Evolutionary conservation across 92 coral and sea anemone genomes (phyloP).

Genomic region (Epizoanthus scotinus): DNA sequence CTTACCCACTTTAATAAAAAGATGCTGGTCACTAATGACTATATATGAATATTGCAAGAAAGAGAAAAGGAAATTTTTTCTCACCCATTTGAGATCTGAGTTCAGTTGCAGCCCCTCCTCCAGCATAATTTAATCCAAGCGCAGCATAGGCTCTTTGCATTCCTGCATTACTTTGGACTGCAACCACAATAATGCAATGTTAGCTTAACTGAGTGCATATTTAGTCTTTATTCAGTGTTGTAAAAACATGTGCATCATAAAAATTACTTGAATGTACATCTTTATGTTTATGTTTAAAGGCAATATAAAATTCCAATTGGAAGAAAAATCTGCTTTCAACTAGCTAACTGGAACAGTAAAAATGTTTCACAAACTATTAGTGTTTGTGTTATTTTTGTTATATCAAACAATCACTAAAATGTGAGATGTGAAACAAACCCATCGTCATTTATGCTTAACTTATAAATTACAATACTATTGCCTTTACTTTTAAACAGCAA

Average conservation of each 20-base stretch:
- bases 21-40: too few relatives aligned
- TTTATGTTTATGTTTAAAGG: too few relatives aligned
- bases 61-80: not conserved
- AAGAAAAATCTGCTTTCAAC: not conserved
- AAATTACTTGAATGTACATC: too few relatives aligned
- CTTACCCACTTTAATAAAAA: not conserved
- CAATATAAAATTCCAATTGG: too few relatives aligned
- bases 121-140: slow-evolving; percentile 75
- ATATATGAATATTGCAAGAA: too few relatives aligned
- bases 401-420: not conserved
- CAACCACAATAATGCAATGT: slow-evolving; percentile 10
- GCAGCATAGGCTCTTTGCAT: slow-evolving; percentile 95
- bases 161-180: slow-evolving; percentile 66
- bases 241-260: too few relatives aligned
- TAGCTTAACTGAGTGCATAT: not conserved
- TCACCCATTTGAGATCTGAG: slow-evolving; percentile 32
- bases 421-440: not conserved
- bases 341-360: not conserved
- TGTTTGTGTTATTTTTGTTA: not conserved
- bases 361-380: not conserved
- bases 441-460: not conserved
- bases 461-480: not conserved
- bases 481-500: not conserved
- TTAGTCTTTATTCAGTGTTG: too few relatives aligned
- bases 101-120: slow-evolving; percentile 63